phyloP scores from a whole-genome alignment of 2,113 vertebrate genomes.

The Oceanodroma tethys region DNA sequence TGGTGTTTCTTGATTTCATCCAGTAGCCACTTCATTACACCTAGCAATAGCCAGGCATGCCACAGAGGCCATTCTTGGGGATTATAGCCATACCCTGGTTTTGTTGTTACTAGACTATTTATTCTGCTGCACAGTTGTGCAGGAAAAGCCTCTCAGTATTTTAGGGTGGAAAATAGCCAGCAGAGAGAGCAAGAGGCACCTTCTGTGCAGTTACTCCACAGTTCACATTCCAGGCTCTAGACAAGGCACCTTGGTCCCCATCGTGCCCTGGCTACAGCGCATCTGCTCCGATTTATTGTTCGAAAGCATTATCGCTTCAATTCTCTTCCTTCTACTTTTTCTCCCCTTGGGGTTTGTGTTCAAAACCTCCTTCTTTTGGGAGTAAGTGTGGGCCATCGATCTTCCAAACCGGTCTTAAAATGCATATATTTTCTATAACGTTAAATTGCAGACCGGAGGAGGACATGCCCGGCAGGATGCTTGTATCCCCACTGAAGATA shows the following conservation, averaged over 20 bases:
- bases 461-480: not conserved
- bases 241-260: not conserved
- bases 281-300: not conserved
- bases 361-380: not conserved
- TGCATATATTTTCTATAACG: rapidly evolving
- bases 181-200: constrained; percentile 21
- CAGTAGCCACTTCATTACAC: not conserved
- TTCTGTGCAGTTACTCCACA: not conserved
- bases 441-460: not conserved
- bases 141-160: not conserved
- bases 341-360: not conserved
- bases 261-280: not conserved
- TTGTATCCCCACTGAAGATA: rapidly evolving
- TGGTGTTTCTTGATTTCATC: not conserved
- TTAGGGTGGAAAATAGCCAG: not conserved
- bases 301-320: not conserved
- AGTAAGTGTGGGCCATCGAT: not conserved
- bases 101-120: not conserved
- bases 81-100: not conserved
- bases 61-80: not conserved
- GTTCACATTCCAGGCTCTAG: not conserved
- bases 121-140: not conserved
- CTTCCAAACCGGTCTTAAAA: not conserved
- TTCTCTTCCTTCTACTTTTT: not conserved
- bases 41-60: not conserved